A percentile compares a stretch with the other conserved stretches of the same genome.
These are phyloP conservation scores for Onychomys arenicola DNA, from an alignment of 2,797 vertebrate species.

Conservation along the genomic window DNA sequence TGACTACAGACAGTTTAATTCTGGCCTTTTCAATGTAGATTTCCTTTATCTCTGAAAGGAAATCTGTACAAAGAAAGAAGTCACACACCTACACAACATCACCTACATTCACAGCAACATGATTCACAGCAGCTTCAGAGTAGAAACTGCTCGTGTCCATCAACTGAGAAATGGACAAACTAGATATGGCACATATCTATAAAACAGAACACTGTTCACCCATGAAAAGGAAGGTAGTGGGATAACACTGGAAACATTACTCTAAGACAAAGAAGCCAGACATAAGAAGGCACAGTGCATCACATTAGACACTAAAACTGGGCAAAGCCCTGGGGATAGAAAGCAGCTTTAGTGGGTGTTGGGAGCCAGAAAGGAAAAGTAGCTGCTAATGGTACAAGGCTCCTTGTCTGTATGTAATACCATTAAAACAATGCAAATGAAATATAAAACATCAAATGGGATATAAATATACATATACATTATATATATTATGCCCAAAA, in stretches of 20 bases:
- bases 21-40: background rate
- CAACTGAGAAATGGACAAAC: background rate
- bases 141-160: background rate
- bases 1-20: background rate
- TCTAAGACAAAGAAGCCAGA: background rate
- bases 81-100: background rate
- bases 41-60: background rate
- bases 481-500: background rate
- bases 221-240: background rate
- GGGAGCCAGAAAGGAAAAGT: background rate
- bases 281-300: background rate
- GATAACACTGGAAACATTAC: background rate
- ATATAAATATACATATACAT: background rate
- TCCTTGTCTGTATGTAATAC: background rate
- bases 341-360: background rate
- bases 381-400: background rate
- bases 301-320: background rate
- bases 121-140: background rate
- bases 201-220: background rate
- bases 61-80: background rate
- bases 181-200: background rate
- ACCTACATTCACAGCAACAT: background rate
- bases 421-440: background rate
- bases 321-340: background rate
- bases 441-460: background rate